Base-by-base conservation (phyloP, 2,888 invertebrate genomes). In the Isoperla grammatica region DNA sequence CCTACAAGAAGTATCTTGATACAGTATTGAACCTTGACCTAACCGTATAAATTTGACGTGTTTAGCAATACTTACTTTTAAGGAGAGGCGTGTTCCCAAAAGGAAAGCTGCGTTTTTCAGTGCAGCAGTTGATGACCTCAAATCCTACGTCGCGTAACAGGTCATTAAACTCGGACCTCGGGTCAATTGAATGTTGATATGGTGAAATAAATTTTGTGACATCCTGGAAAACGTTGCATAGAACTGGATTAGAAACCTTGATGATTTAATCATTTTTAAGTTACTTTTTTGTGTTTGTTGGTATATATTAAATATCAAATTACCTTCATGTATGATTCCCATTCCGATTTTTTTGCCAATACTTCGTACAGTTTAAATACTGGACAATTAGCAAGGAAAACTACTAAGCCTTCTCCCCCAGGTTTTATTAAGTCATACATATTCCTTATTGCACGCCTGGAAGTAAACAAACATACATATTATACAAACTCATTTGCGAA, bases 301-400 rank as follows among this genome's bases (percentile, higher is more conserved):
- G 22, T 2, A 42, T 20, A 9, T 29, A 19, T 13, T 53, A 13
- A 42, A 40, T 49, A 11, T 37, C 37, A 29, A 23, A 62, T 60
- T 68, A 79, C 79, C 69, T 78, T 74, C 77, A 88, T 84, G 71
- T 86, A 88, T 1, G 71, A 67, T 22, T 76, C 72, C 84, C 88
- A 90, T 67, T 79, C 79, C 1, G 75, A 71, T 56, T 76, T 75
- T 55, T 75, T 72, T 0, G 84, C 76, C 62, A 90, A 72, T n/a
- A 74, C 75, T 48, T 83, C 78, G 71, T 86, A 89, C 1, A 87
- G 80, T 40, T 86, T 82, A 69, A 81, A 90, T 6, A 87, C 79
- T 0, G 84, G 83, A 73, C 85, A 85, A 61, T 79, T 80, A 0
- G 86, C 86, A 23, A 88, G 72, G 68, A 89, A 88, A 15, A 84